Evolutionary conservation across 1,140 invertebrate species (phyloP), one percentile per base, ranked within the genome.

Genomic region (Pissodes strobi): DNA sequence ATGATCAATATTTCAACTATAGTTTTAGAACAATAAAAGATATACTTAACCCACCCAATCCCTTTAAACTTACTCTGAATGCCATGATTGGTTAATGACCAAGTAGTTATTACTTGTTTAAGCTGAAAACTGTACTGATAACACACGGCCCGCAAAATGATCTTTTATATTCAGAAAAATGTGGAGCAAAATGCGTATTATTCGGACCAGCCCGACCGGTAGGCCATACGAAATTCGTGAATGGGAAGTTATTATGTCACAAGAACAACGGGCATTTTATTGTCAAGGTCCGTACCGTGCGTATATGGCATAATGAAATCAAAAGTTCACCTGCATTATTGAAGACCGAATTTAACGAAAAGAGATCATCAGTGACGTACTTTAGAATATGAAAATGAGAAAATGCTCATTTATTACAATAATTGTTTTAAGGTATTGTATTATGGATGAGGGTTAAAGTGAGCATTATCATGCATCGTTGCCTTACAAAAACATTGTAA

Each of bases 11-110:
- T 34, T 34, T 17, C 12, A 52, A 52, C 49, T 52, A 18, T 37
- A 13, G 4, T 23, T 21, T 30, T 9, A 52, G 30, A 9, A 19
- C 45, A 25, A 43, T 34, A 23, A 13, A 21, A 22, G 27, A 13
- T n/a, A n/a, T n/a, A n/a, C n/a, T n/a, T n/a, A n/a, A n/a, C n/a
- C n/a, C n/a, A n/a, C 21, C 43, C 2, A 43, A 17, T 13, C 49
- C 18, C 3, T 72, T 59, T 73, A 34, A 51, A 73, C 73, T 62
- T 48, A 62, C 59, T 19, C 49, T 62, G 37, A 52, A 62, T 34
- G 34, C 49, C 59, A 62, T 62, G 9, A 34, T 60, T 45, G 13
- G 13, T 5, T 49, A 9, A 27, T 27, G 15, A 25, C 12, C 13
- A 2, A 6, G 12, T 60, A 37, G 23, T 57, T 8, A 18, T 52